Conservation (phyloP, 30 jellyfish, hydroid and myxozoan species). For the Cassiopea xamachana region DNA sequence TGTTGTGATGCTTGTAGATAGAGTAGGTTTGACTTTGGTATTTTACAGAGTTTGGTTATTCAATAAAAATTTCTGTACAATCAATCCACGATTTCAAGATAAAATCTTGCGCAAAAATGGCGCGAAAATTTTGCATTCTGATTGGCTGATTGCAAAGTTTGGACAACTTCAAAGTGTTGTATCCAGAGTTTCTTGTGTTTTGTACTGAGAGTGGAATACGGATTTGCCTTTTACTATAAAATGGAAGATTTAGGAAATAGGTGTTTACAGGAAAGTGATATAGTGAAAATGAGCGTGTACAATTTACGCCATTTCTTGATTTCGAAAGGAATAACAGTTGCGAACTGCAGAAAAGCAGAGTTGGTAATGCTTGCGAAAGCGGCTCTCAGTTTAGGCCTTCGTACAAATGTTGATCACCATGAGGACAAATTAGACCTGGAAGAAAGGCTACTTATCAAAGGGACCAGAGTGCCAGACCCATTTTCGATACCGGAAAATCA, state of each 20-base stretch:
- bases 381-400: conserved; percentile 65
- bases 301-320: conserved; percentile 64
- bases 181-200: conserved; percentile 42
- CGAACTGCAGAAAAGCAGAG: conserved; percentile 69
- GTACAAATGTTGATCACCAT: conserved; percentile 69
- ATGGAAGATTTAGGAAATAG: conserved; percentile 58
- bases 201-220: conserved; percentile 31
- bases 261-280: conserved; percentile 63
- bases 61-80: too few relatives aligned
- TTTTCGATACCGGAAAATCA: conserved; percentile 51
- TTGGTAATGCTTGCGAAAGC: conserved; percentile 63
- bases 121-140: conserved; percentile 60
- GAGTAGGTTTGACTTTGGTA: too few relatives aligned
- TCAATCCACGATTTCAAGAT: conserved; percentile 50
- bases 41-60: too few relatives aligned
- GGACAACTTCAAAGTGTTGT: conserved; percentile 58
- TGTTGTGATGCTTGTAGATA: too few relatives aligned
- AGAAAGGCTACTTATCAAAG: conserved; percentile 37
- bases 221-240: conserved; percentile 35
- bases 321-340: conserved; percentile 64
- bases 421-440: conserved; percentile 58
- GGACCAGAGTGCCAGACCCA: conserved; percentile 76
- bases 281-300: conserved; percentile 54
- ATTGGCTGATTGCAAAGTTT: conserved; percentile 69
- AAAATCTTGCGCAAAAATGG: conserved; percentile 43